Base-by-base conservation (phyloP, 35 echinoderm and acorn worm species). In the Amphiura filiformis region DNA sequence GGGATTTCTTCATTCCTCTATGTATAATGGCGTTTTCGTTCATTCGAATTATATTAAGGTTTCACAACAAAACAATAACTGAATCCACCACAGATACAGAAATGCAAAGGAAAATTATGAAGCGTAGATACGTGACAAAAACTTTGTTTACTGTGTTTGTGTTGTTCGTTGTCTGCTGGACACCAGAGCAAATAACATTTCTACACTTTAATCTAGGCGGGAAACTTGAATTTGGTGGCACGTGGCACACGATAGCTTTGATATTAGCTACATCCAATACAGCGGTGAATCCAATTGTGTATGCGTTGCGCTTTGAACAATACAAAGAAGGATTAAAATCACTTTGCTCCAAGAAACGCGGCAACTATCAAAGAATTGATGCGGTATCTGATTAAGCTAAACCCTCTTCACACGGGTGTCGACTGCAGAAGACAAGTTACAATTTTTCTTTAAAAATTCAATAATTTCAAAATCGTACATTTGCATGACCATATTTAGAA, bases 101-200 rank as follows among this genome's bases (percentile, higher is more conserved):
- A 26, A n/a, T 70, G 26, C 9, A 30, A 70, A 23, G 2, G 61
- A 70, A n/a, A n/a, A 30, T 70, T 23, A 70, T 70, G 61, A 11
- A 23, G 2, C 61, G 61, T 40, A 81, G 81, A 37, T 39, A 81
- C 36, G 87, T 88, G 11, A 65, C 79, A n/a, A 81, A 90, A 39
- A 44, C 80, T 33, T 39, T 93, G 18, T 31, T 93, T 12, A 57
- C 80, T 17, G 91, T 92, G 1, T 88, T 83, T 38, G 30, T 87
- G 0, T 34, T 93, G 7, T 97, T 90, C 82, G 47, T 93, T 11
- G 77, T 97, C 32, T 97, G 95, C 57, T 97, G 95, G 95, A 84
- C 95, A 17, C 95, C 95, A 5, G 91, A 93, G 40, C 91, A 93
- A 39, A 87, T 70, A 75, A 85, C 91, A n/a, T 97, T 97, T 56